Evolutionary conservation across 2,888 invertebrate species (phyloP).

Genomic region (Cerceris ruficornis): DNA sequence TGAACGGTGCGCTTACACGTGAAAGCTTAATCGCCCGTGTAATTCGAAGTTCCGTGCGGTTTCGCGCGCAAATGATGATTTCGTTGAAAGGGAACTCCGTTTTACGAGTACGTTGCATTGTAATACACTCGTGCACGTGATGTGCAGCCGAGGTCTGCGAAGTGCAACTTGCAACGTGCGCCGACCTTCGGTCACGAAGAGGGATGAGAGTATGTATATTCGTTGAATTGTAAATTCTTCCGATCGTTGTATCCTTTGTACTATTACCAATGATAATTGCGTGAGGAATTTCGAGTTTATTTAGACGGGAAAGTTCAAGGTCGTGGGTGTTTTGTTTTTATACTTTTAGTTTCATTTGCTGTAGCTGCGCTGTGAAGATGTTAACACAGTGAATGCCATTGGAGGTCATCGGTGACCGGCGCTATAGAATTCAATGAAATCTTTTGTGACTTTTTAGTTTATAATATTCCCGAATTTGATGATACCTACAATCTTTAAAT

Average conservation of each 20-base stretch:
- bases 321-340: too few relatives aligned
- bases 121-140: slow-evolving; percentile 12
- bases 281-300: too few relatives aligned
- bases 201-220: slow-evolving; percentile 13
- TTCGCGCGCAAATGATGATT: slow-evolving; percentile 48
- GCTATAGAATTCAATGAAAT: too few relatives aligned
- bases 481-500: too few relatives aligned
- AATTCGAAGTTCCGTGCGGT: slow-evolving; percentile 39
- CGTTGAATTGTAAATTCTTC: slow-evolving; percentile 29
- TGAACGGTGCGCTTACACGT: slow-evolving; percentile 1
- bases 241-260: slow-evolving; percentile 2
- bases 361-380: too few relatives aligned
- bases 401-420: too few relatives aligned
- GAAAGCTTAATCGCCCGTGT: slow-evolving; percentile 51
- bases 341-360: too few relatives aligned
- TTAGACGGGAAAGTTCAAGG: too few relatives aligned
- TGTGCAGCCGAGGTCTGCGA: slow-evolving; percentile 15
- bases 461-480: too few relatives aligned
- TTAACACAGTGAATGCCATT: too few relatives aligned
- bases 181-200: slow-evolving; percentile 44
- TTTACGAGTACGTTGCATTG: slow-evolving; percentile 21
- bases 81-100: slow-evolving; percentile 52
- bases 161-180: slow-evolving; percentile 19
- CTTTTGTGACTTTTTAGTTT: too few relatives aligned
- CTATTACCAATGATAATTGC: neutral